phyloP scores from a whole-genome alignment of 2,888 invertebrate species.

The Leucania comma region DNA sequence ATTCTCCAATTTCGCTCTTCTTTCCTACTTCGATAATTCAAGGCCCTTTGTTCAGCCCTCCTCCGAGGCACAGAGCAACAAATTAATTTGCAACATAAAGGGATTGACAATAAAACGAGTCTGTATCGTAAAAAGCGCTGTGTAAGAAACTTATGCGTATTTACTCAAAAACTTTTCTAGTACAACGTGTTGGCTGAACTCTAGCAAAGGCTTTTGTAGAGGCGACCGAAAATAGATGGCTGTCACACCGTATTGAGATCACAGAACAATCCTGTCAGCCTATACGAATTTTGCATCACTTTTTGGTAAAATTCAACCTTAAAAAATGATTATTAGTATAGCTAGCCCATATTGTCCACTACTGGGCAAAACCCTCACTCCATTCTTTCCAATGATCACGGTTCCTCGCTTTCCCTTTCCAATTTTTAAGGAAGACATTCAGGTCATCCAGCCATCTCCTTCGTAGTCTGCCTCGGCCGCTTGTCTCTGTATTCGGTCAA shows the following conservation, averaged over 20 bases:
- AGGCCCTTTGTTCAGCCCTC: constrained; percentile 34
- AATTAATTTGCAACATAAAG: constrained; percentile 63
- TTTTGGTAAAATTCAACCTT: too few species aligned
- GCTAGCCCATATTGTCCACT: too few species aligned
- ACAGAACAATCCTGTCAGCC: not conserved
- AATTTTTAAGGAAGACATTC: too few species aligned
- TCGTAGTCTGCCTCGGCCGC: too few species aligned
- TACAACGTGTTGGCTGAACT: constrained; percentile 62
- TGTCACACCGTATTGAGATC: constrained; percentile 49
- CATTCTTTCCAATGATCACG: too few species aligned
- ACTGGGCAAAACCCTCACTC: too few species aligned
- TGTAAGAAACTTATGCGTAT: constrained; percentile 60
- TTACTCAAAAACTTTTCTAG: constrained; percentile 68
- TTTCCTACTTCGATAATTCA: constrained; percentile 42
- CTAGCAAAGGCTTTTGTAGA: constrained; percentile 61
- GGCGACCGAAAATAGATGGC: constrained; percentile 32
- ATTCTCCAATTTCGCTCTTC: constrained; percentile 13
- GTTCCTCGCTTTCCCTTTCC: too few species aligned
- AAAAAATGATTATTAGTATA: too few species aligned
- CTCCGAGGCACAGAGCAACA: constrained; percentile 28
- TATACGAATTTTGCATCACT: not conserved
- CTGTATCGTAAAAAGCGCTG: constrained; percentile 54
- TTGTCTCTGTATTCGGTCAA: too few species aligned
- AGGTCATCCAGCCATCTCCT: too few species aligned
- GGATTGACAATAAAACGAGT: constrained; percentile 54